phyloP scores from a whole-genome alignment of 2,113 vertebrate genomes.

The Athene noctua region DNA sequence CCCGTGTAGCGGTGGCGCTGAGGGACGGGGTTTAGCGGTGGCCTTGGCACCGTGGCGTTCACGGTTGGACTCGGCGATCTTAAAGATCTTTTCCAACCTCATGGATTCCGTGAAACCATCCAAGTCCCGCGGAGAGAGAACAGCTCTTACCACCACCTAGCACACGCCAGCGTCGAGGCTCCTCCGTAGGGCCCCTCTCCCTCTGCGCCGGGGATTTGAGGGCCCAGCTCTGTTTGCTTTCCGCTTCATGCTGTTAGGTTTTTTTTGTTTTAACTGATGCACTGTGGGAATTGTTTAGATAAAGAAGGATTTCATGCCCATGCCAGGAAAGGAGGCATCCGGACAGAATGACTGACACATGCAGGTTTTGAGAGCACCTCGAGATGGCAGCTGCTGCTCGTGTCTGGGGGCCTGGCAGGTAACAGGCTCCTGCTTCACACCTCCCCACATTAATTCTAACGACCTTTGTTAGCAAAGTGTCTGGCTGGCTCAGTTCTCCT shows the following conservation, averaged over 20 bases:
- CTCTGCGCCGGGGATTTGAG: fast-evolving
- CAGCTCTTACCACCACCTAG: fast-evolving
- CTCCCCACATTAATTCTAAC: neutral
- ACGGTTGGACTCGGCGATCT: fast-evolving
- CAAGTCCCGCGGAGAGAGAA: no score
- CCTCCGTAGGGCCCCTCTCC: fast-evolving
- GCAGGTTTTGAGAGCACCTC: neutral
- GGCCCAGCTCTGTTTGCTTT: neutral
- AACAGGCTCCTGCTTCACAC: neutral
- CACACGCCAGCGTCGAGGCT: neutral
- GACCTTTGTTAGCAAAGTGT: neutral
- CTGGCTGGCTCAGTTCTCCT: neutral
- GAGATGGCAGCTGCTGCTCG: neutral
- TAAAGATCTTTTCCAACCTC: neutral
- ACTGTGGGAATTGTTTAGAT: neutral
- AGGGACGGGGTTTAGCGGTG: neutral
- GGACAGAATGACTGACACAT: neutral
- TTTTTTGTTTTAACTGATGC: neutral
- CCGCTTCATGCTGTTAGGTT: fast-evolving
- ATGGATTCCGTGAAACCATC: fast-evolving
- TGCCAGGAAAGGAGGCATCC: neutral
- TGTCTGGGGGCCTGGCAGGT: neutral
- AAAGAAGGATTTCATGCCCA: fast-evolving
- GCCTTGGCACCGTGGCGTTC: fast-evolving
- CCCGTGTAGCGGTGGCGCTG: neutral